Conservation (phyloP, 2,113 vertebrate species). For the Cyphomyrus plagiostoma region DNA sequence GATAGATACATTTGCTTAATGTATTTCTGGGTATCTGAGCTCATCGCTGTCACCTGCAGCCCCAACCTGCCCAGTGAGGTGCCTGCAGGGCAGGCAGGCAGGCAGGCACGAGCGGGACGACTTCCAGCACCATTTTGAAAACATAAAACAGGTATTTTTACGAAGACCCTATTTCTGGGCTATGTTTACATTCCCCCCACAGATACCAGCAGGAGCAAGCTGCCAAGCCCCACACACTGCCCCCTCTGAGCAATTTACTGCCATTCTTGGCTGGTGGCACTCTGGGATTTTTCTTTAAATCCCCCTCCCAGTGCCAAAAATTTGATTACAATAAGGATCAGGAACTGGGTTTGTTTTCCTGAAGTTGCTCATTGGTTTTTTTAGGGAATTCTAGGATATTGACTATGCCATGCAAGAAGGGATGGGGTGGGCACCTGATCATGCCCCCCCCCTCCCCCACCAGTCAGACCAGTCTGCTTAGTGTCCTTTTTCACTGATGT, state of each 20-base stretch:
- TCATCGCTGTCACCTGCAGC: not conserved
- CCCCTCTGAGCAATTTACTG: not conserved
- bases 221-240: not conserved
- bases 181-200: slow-evolving; percentile 2
- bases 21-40: not conserved
- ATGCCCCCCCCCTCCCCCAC: not conserved
- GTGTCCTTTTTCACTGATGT: slow-evolving; percentile 2
- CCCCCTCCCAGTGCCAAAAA: not conserved
- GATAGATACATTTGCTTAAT: not conserved
- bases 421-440: not conserved
- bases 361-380: not conserved
- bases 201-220: not conserved
- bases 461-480: slow-evolving; percentile 18
- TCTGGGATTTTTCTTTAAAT: not conserved
- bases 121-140: not conserved
- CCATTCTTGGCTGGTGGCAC: not conserved
- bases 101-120: not conserved
- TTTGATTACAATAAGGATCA: not conserved
- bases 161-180: not conserved
- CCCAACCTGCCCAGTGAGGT: not conserved
- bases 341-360: not conserved
- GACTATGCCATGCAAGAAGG: not conserved
- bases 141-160: not conserved
- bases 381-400: not conserved
- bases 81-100: no score